Conservation (phyloP, 2,797 vertebrate genomes). For the Rhabdomys pumilio region DNA sequence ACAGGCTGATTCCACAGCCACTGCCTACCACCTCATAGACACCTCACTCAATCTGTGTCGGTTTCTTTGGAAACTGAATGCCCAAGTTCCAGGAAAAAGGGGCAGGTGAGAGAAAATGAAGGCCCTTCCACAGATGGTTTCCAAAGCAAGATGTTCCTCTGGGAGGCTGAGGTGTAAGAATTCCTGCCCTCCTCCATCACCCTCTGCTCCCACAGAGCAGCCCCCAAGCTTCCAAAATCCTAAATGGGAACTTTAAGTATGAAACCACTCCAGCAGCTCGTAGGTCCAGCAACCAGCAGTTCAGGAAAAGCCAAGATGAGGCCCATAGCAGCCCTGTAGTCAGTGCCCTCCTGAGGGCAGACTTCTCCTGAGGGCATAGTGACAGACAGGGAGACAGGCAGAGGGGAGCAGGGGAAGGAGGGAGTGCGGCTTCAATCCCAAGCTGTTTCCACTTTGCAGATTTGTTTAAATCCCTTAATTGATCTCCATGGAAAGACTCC, state of each 20-base stretch:
- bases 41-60: background rate
- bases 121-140: background rate
- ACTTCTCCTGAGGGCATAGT: background rate
- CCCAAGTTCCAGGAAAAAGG: background rate
- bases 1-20: background rate
- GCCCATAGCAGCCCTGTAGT: background rate
- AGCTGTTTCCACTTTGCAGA: slow-evolving; percentile 84
- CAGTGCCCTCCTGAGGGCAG: background rate
- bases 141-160: slow-evolving; percentile 47
- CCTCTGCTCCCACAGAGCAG: background rate
- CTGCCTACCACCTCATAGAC: background rate
- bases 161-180: background rate
- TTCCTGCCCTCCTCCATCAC: background rate
- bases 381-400: background rate
- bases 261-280: background rate
- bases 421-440: slow-evolving; percentile 28
- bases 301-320: background rate
- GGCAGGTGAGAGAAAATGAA: background rate
- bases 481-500: slow-evolving; percentile 77
- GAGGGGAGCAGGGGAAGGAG: background rate
- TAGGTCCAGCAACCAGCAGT: background rate
- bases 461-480: slow-evolving; percentile 85
- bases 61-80: slow-evolving; percentile 9
- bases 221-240: background rate
- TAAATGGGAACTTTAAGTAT: slow-evolving; percentile 38